Base-by-base conservation (phyloP, 2,888 invertebrate species). In the Dynastes hyllus region DNA sequence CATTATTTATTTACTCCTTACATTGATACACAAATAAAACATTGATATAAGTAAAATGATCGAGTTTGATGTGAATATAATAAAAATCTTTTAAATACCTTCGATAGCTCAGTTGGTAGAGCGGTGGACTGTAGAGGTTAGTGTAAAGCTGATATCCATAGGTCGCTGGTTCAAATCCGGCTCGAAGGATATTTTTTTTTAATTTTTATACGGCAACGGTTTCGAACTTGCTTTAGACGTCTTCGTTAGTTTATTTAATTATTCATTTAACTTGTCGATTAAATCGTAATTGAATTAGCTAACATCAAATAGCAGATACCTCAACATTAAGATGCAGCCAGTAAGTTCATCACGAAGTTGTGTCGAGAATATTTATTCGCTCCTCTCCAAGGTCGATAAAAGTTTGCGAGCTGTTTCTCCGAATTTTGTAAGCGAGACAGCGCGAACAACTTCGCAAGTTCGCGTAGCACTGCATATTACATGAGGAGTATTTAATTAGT, bases 161-260 rank as follows among this genome's bases (percentile, higher is more conserved):
- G 92, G 92, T 92, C 92, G 91, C 92, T 92, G 92, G 92, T 92
- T 92, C 92, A 92, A 92, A 92, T 92, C 92, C 92, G 92, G 92
- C 91, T 92, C 92, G 92, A 92, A 92, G 91, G 92, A 92, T 71
- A 80, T 84, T 84, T 85, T 84, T 82, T 83, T 53, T 51, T 5
- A 32, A 22, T 69, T 9, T 11, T 32, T 13, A 51, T 69, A 5
- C 27, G 29, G 11, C 6, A 22, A 29, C 22, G 11, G 11, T 37
- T 65, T 37, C 65, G 40, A 37, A 16, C 2, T 16, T 65, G n/a
- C 27, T 16, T 45, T 27, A 32, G 32, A 32, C 50, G 11, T 67
- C 4, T 67, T 50, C 45, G 27, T 8, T 11, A 9, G 22, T 67
- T 50, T 51, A 22, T 27, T 51, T 27, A 11, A 13, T 50, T 27